Base-by-base conservation (phyloP, 2,888 invertebrate species). In the Spisula solida region DNA sequence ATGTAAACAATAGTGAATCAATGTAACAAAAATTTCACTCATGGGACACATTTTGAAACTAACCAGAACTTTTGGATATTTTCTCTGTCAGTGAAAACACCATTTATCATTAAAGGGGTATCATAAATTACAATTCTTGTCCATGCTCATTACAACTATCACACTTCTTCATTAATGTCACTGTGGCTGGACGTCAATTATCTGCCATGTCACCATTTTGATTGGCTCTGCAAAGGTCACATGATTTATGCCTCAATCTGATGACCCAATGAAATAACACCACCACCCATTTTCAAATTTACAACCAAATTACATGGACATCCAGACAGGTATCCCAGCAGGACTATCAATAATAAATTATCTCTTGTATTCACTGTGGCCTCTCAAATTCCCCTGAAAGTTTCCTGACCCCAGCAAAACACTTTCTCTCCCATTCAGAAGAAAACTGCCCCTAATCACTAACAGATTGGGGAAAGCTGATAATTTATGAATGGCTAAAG, bases 211-310 rank as follows among this genome's bases (percentile, higher is more conserved):
- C 41, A 8, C 41, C 83, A 81, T 84, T 70, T n/a, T 83, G 55
- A 86, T 86, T 82, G 89, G 81, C 80, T 84, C 29, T 51, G 29
- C 51, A 75, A 66, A 55, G 89, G 80, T 89, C 89, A 89, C 86
- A 86, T 89, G 86, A 89, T 86, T 83, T 78, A 86, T 86, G 60
- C 31, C 47, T 47, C 29, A 34, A 41, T 82, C 66, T 47, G 20
- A 41, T 70, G 84, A 83, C 84, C 83, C 88, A 60, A 84, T 48
- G 31, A 66, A 51, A 66, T 81, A 82, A 84, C 70, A 81, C 29
- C 55, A 84, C 70, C 31, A 20, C 84, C 84, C 34, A 60, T 80
- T 80, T 81, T 84, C 25, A 78, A 87, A 81, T 88, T 80, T 88
- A 88, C 84, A 84, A 70, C 70, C 31, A 48, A 82, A 84, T 80